Percentiles rank a stretch among this genome's conserved stretches.
These are phyloP conservation scores for Irena cyanogastra DNA, from an alignment of 2,113 vertebrate species.

Conservation along the genomic window DNA sequence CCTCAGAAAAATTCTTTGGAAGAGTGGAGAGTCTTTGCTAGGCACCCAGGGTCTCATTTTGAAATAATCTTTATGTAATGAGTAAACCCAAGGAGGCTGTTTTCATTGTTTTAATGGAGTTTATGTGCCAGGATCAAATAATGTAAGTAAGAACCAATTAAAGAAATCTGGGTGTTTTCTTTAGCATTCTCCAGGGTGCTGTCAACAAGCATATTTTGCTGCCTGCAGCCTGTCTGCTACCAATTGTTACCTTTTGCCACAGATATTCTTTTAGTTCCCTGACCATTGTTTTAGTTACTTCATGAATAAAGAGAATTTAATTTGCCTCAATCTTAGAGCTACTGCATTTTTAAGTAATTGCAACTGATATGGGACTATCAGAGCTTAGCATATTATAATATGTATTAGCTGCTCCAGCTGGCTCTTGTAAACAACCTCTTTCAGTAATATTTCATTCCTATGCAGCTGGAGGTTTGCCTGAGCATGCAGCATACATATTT, in stretches of 20 bases:
- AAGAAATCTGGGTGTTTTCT: background rate
- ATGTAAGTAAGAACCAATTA: background rate
- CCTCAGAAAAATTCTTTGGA: background rate
- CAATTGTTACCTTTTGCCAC: background rate
- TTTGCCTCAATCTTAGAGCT: background rate
- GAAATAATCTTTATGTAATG: background rate
- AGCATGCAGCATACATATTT: slow-evolving; percentile 21
- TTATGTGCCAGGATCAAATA: background rate
- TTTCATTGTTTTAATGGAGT: background rate
- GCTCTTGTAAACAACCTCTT: slow-evolving; percentile 37
- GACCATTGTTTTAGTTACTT: slow-evolving; percentile 23
- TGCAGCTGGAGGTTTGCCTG: slow-evolving; percentile 32
- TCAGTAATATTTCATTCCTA: slow-evolving; percentile 48
- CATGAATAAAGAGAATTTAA: slow-evolving; percentile 33
- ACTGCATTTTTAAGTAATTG: slow-evolving; percentile 44
- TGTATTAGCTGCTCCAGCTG: slow-evolving; percentile 22
- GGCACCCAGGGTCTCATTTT: background rate
- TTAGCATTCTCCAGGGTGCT: background rate
- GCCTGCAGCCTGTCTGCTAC: background rate
- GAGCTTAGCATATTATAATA: slow-evolving; percentile 30
- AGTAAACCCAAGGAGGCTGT: background rate
- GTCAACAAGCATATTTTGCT: background rate
- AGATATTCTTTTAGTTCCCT: slow-evolving; percentile 1
- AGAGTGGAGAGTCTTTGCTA: background rate
- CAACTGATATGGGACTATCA: slow-evolving; percentile 7